These are phyloP conservation scores for Drosophila nigricruria DNA, from an alignment of 2,888 invertebrate genomes.

Conservation along the genomic window DNA sequence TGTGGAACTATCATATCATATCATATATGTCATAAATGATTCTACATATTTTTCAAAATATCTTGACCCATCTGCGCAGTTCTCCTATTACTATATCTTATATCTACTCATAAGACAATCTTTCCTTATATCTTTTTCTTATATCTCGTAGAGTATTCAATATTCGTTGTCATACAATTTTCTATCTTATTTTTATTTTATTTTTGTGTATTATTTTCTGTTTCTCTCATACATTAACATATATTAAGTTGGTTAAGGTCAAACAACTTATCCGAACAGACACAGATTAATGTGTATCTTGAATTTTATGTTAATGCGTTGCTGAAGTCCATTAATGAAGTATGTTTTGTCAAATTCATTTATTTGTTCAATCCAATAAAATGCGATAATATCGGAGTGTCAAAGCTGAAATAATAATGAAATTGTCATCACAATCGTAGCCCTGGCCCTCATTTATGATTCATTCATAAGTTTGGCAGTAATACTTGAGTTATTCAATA, in stretches of 20 bases:
- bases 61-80: too few relatives aligned
- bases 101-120: too few relatives aligned
- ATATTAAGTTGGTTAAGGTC: conserved; percentile 59
- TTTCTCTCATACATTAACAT: conserved; percentile 10
- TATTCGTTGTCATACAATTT: background rate
- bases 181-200: background rate
- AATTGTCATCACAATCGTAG: conserved; percentile 4
- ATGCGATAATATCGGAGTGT: background rate
- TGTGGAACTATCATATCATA: background rate
- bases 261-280: conserved; percentile 22
- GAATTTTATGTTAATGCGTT: conserved; percentile 19
- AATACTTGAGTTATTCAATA: background rate
- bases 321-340: conserved; percentile 12
- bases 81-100: background rate
- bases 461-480: background rate
- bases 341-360: conserved; percentile 14
- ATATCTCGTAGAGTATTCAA: background rate
- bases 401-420: background rate
- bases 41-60: background rate
- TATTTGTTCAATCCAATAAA: conserved; percentile 1
- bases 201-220: conserved; percentile 4
- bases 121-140: too few relatives aligned
- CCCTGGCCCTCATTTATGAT: conserved; percentile 4
- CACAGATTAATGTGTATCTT: conserved; percentile 42
- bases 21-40: background rate